These are phyloP conservation scores for Gerris lacustris DNA, from an alignment of 2,888 invertebrate species.

Conservation along the genomic window DNA sequence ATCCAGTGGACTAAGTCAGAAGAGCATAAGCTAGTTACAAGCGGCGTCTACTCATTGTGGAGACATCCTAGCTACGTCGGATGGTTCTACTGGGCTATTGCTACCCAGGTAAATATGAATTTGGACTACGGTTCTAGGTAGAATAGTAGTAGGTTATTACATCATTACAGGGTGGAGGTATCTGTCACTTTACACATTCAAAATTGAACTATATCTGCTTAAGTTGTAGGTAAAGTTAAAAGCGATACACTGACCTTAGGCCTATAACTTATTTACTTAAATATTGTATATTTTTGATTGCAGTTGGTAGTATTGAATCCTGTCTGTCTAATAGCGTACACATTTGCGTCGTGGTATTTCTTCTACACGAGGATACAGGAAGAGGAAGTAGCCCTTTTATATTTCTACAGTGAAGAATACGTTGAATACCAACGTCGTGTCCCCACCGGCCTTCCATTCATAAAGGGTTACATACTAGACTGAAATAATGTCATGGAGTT, in stretches of 20 bases:
- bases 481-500: no score
- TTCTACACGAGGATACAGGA: slow-evolving; percentile 74
- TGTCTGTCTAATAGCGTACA: slow-evolving; percentile 67
- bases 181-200: no score
- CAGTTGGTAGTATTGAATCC: slow-evolving; percentile 82
- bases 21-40: slow-evolving; percentile 75
- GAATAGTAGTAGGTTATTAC: no score
- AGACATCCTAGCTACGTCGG: slow-evolving; percentile 96
- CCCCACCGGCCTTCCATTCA: slow-evolving; percentile 76
- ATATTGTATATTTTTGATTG: slow-evolving; percentile 30
- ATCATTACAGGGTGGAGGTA: no score
- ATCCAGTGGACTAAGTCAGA: slow-evolving; percentile 66
- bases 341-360: slow-evolving; percentile 78
- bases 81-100: slow-evolving; percentile 98
- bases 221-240: no score
- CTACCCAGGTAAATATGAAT: slow-evolving; percentile 65
- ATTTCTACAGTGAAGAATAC: slow-evolving; percentile 86
- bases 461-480: slow-evolving; percentile 51
- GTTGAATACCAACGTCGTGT: slow-evolving; percentile 71
- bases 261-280: neutral
- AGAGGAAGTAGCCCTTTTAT: slow-evolving; percentile 78
- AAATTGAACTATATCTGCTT: no score
- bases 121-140: no score
- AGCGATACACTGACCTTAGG: no score
- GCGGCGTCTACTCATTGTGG: slow-evolving; percentile 72